A percentile compares a stretch with the other conserved stretches of the same genome.
phyloP scores from a whole-genome alignment of 2,113 vertebrate genomes.

The Columba janthina region DNA sequence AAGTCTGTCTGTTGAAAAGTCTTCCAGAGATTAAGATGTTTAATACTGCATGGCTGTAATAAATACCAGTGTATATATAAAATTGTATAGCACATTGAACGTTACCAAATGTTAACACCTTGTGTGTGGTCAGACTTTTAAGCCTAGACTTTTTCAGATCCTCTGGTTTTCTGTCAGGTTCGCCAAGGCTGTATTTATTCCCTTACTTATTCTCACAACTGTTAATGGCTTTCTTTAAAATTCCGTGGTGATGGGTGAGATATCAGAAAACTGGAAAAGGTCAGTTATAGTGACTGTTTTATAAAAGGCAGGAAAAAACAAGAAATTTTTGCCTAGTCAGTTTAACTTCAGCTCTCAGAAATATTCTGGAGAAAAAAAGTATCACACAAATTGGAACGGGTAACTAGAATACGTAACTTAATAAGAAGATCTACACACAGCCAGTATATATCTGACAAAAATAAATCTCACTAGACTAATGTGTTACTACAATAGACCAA shows the following conservation, averaged over 20 bases:
- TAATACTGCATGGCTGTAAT: not conserved
- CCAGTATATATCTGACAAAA: not conserved
- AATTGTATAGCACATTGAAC: not conserved
- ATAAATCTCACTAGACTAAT: not conserved
- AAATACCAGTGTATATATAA: not conserved
- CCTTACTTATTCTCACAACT: not conserved
- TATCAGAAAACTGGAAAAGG: not conserved
- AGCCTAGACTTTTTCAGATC: not conserved
- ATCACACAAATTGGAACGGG: not conserved
- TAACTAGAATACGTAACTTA: not conserved
- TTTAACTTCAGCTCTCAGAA: not conserved
- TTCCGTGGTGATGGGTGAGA: not conserved
- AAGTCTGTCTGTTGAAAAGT: not conserved
- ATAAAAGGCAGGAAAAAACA: not conserved
- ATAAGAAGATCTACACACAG: not conserved
- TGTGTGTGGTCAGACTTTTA: not conserved
- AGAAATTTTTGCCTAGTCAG: not conserved
- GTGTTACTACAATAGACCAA: not conserved
- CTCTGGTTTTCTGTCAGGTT: not conserved
- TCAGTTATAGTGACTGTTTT: not conserved
- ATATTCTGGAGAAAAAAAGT: not conserved
- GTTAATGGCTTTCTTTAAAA: not conserved
- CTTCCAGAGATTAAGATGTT: conserved; percentile 18
- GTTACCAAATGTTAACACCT: conserved; percentile 25
- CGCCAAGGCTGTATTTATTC: not conserved